Conservation (phyloP, 2,888 invertebrate species). For the Apomyelois bistriatella region DNA sequence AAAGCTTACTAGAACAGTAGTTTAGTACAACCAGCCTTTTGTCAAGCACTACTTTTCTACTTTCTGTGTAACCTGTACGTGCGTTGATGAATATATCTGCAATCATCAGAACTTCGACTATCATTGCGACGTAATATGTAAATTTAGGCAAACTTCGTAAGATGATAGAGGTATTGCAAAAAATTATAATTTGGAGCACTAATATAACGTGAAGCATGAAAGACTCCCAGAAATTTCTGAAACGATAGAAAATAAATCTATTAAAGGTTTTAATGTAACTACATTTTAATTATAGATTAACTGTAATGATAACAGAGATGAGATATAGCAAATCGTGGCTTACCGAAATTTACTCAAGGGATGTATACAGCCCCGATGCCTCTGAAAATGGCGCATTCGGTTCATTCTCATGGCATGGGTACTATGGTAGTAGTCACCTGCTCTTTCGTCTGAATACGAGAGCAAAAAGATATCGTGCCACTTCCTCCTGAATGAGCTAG, state of each 20-base stretch:
- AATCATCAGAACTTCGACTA: conserved; percentile 27
- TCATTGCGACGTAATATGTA: conserved; percentile 22
- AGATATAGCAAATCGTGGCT: too few relatives aligned
- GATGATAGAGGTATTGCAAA: conserved; percentile 27
- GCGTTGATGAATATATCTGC: conserved; percentile 30
- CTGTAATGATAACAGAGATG: too few relatives aligned
- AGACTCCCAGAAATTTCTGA: conserved; percentile 33
- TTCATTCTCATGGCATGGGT: background rate
- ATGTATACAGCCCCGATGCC: conserved; percentile 32
- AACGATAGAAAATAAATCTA: conserved; percentile 19
- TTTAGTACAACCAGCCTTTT: conserved; percentile 20
- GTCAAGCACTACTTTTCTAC: conserved; percentile 28
- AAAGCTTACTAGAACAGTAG: conserved; percentile 33
- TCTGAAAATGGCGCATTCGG: conserved; percentile 34
- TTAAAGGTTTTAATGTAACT: too few relatives aligned
- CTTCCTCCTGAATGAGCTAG: conserved; percentile 27
- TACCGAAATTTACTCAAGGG: conserved; percentile 42
- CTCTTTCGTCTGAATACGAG: background rate
- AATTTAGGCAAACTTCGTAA: conserved; percentile 14
- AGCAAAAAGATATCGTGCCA: conserved; percentile 20
- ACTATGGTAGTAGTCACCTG: background rate
- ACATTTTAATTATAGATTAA: too few relatives aligned
- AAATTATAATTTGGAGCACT: conserved; percentile 24
- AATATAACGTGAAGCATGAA: conserved; percentile 25
- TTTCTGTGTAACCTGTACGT: conserved; percentile 30